Evolutionary conservation across 2,797 vertebrate genomes (phyloP), one percentile per base, ranked within the genome.

Genomic region (Cossypha caffra): DNA sequence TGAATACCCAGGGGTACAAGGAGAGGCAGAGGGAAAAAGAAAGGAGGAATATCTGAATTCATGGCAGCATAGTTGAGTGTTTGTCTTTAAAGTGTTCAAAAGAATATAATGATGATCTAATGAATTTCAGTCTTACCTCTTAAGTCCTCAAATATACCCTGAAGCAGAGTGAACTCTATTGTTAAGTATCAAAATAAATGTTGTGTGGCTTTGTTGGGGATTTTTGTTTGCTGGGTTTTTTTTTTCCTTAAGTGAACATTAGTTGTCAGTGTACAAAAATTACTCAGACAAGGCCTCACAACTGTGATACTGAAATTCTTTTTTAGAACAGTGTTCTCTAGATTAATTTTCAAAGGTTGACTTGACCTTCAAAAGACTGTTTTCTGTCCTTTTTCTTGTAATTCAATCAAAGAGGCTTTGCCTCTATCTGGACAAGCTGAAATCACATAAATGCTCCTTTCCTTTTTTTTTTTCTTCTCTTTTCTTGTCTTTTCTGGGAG

Each of bases 71-170:
- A 13, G 16, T 93, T 94, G 7, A 67, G 3, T 59, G 55, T 90
- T 95, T 90, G 47, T 88, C 64, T 97, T 97, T 91, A 94, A 95
- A 96, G 16, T 17, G 62, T 77, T 95, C 57, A 52, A 67, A 94
- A 90, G 42, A 20, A 88, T 43, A 61, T 79, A 68, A 52, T 12
- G 61, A 47, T 75, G 20, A 20, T 62, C 59, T 95, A 96, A 91
- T 66, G 76, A 90, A 94, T 93, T 69, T 90, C 58, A 47, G 18
- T 85, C 47, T 74, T 95, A 62, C 16, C 37, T 74, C 62, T 90
- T 52, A 96, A 92, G 50, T 77, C 52, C 15, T 92, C 63, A 51
- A 81, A 47, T 26, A 52, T 37, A 86, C 35, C 94, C 85, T 96
- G 90, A 97, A 88, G 48, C 7, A 72, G 20, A 92, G 12, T 88